Evolutionary conservation across 2,797 vertebrate genomes (phyloP), one percentile per base, ranked within the genome.

Genomic region (Bradypus variegatus): DNA sequence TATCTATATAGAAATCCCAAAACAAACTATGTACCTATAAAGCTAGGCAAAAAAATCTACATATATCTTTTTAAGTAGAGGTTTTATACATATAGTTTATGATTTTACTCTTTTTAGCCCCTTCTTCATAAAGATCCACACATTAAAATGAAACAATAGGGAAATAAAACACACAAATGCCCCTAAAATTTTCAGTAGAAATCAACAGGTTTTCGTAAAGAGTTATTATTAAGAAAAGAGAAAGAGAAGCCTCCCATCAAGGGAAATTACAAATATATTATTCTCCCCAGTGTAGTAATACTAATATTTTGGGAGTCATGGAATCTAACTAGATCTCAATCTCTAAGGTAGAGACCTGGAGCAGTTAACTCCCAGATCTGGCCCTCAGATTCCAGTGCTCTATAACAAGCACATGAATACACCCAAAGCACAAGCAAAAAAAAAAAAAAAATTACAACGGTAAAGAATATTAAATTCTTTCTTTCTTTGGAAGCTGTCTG

Each of bases 161-260:
- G 23, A 50, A 88, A 79, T 62, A 76, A 48, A 19, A 45, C 19
- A 48, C 65, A 76, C 53, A 86, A 86, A 55, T 88, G 15, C 1
- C 48, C n/a, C 69, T 41, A 31, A 77, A 80, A 55, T 15, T 50
- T 89, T 79, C 50, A n/a, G 60, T 14, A 79, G 50, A 36, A 65
- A 50, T 1, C 1, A 55, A 48, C 4, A 67, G 2, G 6, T 62
- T 94, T 92, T 82, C 31, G 62, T 85, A 85, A 33, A 6, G 23
- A 78, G 23, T n/a, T 93, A 33, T 31, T 76, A 89, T 93, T 89
- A 91, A 86, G 45, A 53, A 67, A 90, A 81, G 25, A 93, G 19
- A 94, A 92, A 72, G 23, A 80, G 23, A 80, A 72, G 2, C 48
- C 29, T 36, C 11, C 29, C 16, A 16, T 36, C 11, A 64, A 88